Percentiles rank a stretch among this genome's conserved stretches.
These are phyloP conservation scores for Malurus leucopterus DNA, from an alignment of 2,797 vertebrate species.

Conservation along the genomic window DNA sequence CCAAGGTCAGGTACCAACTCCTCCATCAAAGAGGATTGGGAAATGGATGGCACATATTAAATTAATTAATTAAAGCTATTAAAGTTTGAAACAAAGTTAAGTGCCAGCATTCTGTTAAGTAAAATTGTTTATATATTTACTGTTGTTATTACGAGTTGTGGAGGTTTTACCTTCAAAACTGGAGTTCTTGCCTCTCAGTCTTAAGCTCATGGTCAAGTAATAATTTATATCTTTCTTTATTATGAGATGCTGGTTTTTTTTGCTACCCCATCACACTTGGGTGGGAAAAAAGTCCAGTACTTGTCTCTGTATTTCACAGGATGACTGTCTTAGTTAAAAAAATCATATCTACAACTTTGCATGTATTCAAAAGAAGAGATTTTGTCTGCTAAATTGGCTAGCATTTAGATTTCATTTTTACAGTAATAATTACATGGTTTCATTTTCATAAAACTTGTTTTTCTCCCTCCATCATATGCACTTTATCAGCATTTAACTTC, in stretches of 20 bases:
- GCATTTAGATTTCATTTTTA: constrained; percentile 6
- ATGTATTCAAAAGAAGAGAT: not conserved
- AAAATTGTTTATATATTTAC: not conserved
- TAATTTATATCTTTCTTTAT: not conserved
- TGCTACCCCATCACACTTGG: not conserved
- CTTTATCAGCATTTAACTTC: constrained; percentile 43
- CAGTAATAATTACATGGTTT: constrained; percentile 16
- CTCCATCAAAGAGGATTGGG: not conserved
- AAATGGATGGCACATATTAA: not conserved
- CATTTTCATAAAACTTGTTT: constrained; percentile 8
- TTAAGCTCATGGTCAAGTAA: not conserved
- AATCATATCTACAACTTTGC: not conserved
- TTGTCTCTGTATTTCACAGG: not conserved
- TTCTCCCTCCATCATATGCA: not conserved
- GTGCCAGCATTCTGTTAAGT: not conserved
- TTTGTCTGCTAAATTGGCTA: constrained; percentile 6
- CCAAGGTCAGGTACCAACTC: not conserved
- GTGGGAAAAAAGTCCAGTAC: not conserved
- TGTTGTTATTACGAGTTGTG: not conserved
- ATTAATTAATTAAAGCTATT: not conserved
- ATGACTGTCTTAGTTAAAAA: not conserved
- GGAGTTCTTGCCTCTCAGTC: not conserved
- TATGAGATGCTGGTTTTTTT: not conserved
- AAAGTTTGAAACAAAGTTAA: not conserved
- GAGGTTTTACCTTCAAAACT: not conserved